Evolutionary conservation across 2,113 vertebrate species (phyloP).

Genomic region (Aptenodytes forsteri): DNA sequence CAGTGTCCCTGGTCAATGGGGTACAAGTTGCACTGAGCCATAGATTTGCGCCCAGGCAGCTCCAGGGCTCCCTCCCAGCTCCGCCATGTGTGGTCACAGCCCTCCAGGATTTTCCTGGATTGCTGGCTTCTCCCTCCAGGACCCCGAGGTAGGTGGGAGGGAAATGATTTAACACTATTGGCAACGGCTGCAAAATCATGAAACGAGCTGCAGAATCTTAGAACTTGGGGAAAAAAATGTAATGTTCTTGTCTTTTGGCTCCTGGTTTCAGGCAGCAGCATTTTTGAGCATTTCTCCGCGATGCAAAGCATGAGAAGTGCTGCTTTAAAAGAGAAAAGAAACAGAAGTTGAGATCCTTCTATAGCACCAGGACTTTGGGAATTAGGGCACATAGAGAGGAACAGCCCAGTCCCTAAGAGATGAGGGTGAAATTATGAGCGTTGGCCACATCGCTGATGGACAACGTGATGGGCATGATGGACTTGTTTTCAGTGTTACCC

Average conservation of each 20-base stretch:
- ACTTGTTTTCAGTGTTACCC: background rate
- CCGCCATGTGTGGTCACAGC: background rate
- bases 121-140: background rate
- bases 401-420: background rate
- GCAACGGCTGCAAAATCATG: background rate
- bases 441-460: background rate
- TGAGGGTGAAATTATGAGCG: background rate
- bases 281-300: background rate
- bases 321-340: background rate
- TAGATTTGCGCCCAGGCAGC: background rate
- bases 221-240: background rate
- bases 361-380: background rate
- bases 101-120: background rate
- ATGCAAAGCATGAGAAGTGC: background rate
- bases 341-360: background rate
- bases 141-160: background rate
- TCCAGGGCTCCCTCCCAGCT: background rate
- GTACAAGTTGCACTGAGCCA: background rate
- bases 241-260: slow-evolving; percentile 1
- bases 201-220: background rate
- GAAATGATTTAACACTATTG: slow-evolving; percentile 26
- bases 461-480: background rate
- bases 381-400: background rate
- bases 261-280: background rate
- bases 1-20: background rate